Evolutionary conservation across 2,888 invertebrate species (phyloP), one percentile per base, ranked within the genome.

Genomic region (Polymixis lichenea): DNA sequence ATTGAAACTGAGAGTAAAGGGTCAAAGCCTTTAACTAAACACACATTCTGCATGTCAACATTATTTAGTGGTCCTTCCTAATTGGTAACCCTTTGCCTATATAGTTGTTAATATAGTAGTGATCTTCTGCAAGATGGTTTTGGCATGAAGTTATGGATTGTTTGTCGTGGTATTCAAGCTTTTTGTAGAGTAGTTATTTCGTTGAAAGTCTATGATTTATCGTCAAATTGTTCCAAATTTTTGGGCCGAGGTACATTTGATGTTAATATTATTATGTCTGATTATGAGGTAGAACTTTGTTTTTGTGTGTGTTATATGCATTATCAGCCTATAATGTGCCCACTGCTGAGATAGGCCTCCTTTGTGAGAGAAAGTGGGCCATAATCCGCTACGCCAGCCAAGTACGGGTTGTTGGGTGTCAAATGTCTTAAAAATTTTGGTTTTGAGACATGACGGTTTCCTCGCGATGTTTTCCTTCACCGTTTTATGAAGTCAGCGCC

Each of bases 1-100:
- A 65, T 65, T 28, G 43, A 15, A 32, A 32, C 60, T 19, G 2
- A 22, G 51, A 66, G 32, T 43, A 32, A 25, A 82, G 77, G 43
- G 43, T 17, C 22, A 22, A 68, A 60, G 51, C 65, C 19, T 60
- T 49, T 32, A 77, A 28, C 64, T 15, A 80, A 79, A 80, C 32
- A 76, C n/a, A 70, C n/a, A 69, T 66, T 72, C 8, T 0, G 5
- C 0, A 25, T 56, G 51, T 51, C 25, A 61, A 61, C 17, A 22
- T 61, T 61, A 61, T 56, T 62, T 75, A 19, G 51, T 1, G 2
- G 15, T 46, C 80, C 22, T 53, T 58, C 13, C 15, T 74, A 62
- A 56, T 53, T 73, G 15, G n/a, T 3, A 32, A 43, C 49, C 51
- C 22, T 64, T 53, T 5, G 19, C 5, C 5, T 53, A 61, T 13